Evolutionary conservation across 2,888 invertebrate genomes (phyloP).

Genomic region (Scotopteryx bipunctaria): DNA sequence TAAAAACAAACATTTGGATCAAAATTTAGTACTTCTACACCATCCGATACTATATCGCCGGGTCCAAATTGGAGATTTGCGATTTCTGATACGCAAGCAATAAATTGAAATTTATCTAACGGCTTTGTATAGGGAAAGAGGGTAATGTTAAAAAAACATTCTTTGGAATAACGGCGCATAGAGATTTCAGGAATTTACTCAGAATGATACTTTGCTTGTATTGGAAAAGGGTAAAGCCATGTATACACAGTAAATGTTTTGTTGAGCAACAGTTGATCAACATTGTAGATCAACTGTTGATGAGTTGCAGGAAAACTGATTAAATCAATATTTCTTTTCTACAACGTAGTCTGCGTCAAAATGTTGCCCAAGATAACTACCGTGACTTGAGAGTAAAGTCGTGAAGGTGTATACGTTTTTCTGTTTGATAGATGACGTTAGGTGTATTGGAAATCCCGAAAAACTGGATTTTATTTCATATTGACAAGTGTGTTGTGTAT

Average conservation of each 20-base stretch:
- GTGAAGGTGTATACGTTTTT: too few relatives aligned
- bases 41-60: slow-evolving; percentile 22
- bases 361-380: too few relatives aligned
- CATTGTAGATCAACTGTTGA: too few relatives aligned
- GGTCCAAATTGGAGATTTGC: slow-evolving; percentile 30
- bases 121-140: slow-evolving; percentile 25
- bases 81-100: slow-evolving; percentile 27
- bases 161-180: slow-evolving; percentile 14
- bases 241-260: background rate
- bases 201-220: background rate
- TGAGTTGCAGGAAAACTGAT: too few relatives aligned
- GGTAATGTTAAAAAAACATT: slow-evolving; percentile 20
- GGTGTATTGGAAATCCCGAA: too few relatives aligned
- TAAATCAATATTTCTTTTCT: too few relatives aligned
- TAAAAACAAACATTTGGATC: slow-evolving; percentile 24
- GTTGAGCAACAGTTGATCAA: background rate
- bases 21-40: slow-evolving; percentile 23
- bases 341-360: too few relatives aligned
- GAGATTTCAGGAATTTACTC: slow-evolving; percentile 18
- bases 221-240: background rate
- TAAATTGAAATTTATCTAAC: slow-evolving; percentile 34
- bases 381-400: too few relatives aligned
- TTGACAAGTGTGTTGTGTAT: too few relatives aligned
- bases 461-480: too few relatives aligned
- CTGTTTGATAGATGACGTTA: too few relatives aligned